Evolutionary conservation across 2,113 vertebrate species (phyloP).

Genomic region (Tamias sibiricus): DNA sequence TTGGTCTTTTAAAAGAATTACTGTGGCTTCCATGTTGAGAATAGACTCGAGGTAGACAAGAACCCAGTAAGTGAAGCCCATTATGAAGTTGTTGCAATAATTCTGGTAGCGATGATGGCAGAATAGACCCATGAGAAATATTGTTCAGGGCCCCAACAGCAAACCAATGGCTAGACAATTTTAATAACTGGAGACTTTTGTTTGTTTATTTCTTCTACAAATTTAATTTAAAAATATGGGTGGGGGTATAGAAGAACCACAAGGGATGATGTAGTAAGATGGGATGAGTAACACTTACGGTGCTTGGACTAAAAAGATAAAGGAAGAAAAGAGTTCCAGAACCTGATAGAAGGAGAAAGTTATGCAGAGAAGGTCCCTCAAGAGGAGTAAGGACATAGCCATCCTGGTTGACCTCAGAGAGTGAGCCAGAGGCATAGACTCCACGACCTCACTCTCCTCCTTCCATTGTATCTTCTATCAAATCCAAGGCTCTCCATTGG

Average conservation of each 20-base stretch:
- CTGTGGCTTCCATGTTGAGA: background rate
- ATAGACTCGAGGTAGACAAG: background rate
- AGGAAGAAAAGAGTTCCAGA: background rate
- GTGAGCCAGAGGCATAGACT: background rate
- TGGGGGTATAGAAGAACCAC: background rate
- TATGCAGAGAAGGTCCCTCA: background rate
- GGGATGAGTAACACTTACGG: background rate
- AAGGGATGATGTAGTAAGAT: background rate
- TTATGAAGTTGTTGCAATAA: background rate
- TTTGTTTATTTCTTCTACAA: background rate
- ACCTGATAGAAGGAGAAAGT: background rate
- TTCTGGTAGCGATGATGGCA: background rate
- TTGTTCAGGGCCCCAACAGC: rapidly evolving
- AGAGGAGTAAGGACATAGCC: background rate
- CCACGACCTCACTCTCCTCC: background rate
- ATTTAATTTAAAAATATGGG: background rate
- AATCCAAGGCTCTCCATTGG: background rate
- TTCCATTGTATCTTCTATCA: background rate
- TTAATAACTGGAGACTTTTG: background rate
- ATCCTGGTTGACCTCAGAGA: background rate
- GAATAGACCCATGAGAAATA: background rate
- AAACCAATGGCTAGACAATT: background rate
- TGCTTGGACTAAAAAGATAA: background rate
- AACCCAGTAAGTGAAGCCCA: background rate
- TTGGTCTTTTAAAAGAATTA: background rate